Conservation (phyloP, 2,797 vertebrate species). For the Urosaurus nigricauda region DNA sequence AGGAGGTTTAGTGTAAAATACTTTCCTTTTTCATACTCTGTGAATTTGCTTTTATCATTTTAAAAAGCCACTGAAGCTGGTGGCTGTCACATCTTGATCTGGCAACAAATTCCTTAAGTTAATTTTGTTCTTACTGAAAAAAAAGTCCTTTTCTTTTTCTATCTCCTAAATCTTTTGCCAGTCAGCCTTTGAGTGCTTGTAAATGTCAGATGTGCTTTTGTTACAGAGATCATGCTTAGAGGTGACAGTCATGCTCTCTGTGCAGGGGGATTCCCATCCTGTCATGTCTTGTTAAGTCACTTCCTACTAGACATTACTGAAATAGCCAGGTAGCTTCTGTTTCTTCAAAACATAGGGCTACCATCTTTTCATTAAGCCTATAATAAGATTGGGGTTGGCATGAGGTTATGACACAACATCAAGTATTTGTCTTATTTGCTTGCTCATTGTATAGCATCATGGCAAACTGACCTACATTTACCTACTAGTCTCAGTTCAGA, state of each 20-base stretch:
- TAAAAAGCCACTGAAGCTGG: background rate
- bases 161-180: background rate
- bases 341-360: background rate
- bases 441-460: no score
- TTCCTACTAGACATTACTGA: background rate
- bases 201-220: background rate
- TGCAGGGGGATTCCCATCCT: background rate
- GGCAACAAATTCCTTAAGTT: background rate
- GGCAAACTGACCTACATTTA: no score
- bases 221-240: background rate
- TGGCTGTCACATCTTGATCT: background rate
- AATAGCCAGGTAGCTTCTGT: background rate
- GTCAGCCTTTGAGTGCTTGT: background rate
- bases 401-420: no score
- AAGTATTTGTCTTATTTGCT: no score
- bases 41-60: slow-evolving; percentile 1
- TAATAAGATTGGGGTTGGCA: no score
- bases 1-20: no score
- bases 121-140: background rate
- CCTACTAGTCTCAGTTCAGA: no score
- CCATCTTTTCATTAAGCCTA: background rate
- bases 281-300: background rate
- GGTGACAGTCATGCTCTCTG: background rate
- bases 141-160: background rate
- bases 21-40: background rate